Percentiles rank a stretch among this genome's conserved stretches.
Evolutionary conservation across 2,797 vertebrate species (phyloP).

Genomic region (Rachycentron canadum): DNA sequence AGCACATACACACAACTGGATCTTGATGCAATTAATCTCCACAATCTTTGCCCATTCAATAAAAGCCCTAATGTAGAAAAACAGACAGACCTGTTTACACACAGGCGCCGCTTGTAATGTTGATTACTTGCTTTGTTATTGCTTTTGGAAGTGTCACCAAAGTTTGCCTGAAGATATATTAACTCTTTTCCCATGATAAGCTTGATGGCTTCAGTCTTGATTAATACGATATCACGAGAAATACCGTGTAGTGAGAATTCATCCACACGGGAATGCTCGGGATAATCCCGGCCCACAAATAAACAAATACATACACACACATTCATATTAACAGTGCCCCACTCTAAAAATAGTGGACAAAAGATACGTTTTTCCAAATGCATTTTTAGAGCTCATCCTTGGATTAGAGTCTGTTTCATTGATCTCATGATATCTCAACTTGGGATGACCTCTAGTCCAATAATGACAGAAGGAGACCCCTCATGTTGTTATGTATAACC

Average conservation of each 20-base stretch:
- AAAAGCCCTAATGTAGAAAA: conserved; percentile 30
- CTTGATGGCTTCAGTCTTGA: conserved; percentile 9
- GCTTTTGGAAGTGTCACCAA: conserved; percentile 33
- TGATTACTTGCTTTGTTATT: conserved; percentile 54
- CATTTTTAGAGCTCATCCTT: conserved; percentile 51
- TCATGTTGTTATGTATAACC: neutral
- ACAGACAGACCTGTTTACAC: conserved; percentile 29
- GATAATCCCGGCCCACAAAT: conserved; percentile 35
- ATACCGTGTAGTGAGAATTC: conserved; percentile 24
- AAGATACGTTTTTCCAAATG: conserved; percentile 52
- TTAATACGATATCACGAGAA: conserved; percentile 37
- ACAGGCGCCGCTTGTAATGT: conserved; percentile 35
- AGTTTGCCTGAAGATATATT: conserved; percentile 42
- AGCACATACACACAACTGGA: conserved; percentile 35
- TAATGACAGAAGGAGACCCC: conserved; percentile 11
- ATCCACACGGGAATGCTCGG: conserved; percentile 13
- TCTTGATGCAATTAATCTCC: conserved; percentile 73
- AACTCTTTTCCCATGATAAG: conserved; percentile 15
- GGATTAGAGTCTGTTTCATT: conserved; percentile 47
- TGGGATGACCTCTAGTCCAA: conserved; percentile 18
- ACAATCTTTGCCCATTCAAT: conserved; percentile 57
- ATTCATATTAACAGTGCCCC: neutral
- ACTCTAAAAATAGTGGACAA: conserved; percentile 35
- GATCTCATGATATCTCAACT: conserved; percentile 57
- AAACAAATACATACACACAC: conserved; percentile 2